A percentile compares a stretch with the other conserved stretches of the same genome.
Conservation (phyloP, 1,140 invertebrate species). For the Dreissena rostriformis region DNA sequence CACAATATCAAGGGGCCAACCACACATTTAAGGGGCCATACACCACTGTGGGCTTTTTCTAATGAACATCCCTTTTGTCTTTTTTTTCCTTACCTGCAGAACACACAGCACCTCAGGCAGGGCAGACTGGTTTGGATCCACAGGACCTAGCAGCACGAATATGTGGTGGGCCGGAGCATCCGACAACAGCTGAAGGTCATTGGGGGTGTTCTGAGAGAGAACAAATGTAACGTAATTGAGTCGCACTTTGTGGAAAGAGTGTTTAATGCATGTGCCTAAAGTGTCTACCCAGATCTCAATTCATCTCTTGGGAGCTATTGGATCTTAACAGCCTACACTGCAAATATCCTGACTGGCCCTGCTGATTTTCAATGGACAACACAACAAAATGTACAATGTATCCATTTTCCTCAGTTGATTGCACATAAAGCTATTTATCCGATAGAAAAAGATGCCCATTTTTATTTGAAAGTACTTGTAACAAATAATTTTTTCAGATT, state of each 20-base stretch:
- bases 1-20: background rate
- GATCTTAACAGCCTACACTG: too few species aligned
- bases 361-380: too few species aligned
- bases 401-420: too few species aligned
- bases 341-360: too few species aligned
- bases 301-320: too few species aligned
- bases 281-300: too few species aligned
- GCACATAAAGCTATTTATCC: too few species aligned
- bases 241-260: background rate
- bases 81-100: constrained; percentile 86
- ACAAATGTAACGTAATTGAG: background rate
- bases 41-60: too few species aligned
- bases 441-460: too few species aligned
- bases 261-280: background rate
- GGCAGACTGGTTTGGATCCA: constrained; percentile 85
- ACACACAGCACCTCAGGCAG: constrained; percentile 96
- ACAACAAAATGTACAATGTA: too few species aligned
- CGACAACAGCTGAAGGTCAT: constrained; percentile 99
- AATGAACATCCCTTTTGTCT: background rate
- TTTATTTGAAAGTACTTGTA: too few species aligned
- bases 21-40: background rate
- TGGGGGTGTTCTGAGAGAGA: constrained; percentile 92
- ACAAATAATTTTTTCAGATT: too few species aligned
- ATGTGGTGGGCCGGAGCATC: constrained; percentile 99
- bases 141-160: constrained; percentile 96